Evolutionary conservation across 2,888 invertebrate species (phyloP).

Genomic region (Drosophila falleni): DNA sequence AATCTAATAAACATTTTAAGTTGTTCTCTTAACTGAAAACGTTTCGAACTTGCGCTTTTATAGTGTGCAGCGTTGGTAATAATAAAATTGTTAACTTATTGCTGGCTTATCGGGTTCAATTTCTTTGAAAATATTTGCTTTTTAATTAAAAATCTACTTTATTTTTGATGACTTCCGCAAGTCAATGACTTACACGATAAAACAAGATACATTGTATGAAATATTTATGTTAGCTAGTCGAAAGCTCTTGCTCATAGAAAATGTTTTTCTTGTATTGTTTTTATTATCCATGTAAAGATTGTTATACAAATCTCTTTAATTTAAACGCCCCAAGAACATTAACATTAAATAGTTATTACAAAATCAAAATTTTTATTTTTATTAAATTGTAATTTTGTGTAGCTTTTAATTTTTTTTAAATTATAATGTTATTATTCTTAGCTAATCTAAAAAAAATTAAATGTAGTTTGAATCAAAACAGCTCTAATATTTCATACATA

Average conservation of each 20-base stretch:
- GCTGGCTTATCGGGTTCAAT: slow-evolving; percentile 1
- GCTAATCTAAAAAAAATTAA: no score
- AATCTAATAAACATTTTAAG: background rate
- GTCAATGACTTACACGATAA: background rate
- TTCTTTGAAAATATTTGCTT: background rate
- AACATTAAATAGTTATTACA: no score
- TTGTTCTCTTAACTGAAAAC: background rate
- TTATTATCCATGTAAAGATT: no score
- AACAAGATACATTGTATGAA: background rate
- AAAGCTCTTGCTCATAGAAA: background rate
- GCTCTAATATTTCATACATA: no score
- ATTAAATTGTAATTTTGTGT: no score
- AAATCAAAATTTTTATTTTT: no score
- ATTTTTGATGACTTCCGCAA: slow-evolving; percentile 1
- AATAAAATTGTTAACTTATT: slow-evolving; percentile 3
- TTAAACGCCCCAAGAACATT: no score
- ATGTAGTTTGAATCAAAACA: no score
- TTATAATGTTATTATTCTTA: no score
- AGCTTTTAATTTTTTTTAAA: no score
- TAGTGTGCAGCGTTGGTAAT: background rate
- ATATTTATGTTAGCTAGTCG: background rate
- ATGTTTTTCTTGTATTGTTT: no score
- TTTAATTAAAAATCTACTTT: slow-evolving; percentile 10
- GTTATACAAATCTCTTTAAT: no score
- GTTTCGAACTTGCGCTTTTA: background rate